phyloP scores from a whole-genome alignment of 2,888 invertebrate genomes.

The Spodoptera exigua region DNA sequence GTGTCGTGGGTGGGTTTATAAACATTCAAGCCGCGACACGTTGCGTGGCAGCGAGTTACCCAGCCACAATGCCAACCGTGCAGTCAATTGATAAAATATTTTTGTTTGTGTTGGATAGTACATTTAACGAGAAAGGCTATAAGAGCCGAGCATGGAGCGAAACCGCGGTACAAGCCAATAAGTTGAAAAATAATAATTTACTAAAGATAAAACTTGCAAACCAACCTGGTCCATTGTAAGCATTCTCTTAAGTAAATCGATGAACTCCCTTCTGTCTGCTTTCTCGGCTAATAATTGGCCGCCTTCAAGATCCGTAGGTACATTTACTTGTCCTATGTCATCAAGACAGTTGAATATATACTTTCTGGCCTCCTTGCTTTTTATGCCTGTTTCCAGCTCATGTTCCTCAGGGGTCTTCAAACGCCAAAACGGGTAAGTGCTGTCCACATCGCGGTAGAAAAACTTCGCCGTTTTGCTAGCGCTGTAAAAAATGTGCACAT shows the following conservation, averaged over 20 bases:
- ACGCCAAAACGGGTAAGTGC: constrained; percentile 96
- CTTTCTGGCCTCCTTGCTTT: constrained; percentile 99
- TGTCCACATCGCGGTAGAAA: constrained; percentile 98
- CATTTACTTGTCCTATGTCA: constrained; percentile 99
- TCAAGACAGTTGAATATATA: constrained; percentile 99
- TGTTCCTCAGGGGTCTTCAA: constrained; percentile 99
- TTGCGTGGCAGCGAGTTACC: too few relatives aligned
- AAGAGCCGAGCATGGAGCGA: too few relatives aligned
- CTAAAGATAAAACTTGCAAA: constrained; percentile 1
- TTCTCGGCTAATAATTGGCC: constrained; percentile 99
- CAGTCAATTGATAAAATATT: too few relatives aligned
- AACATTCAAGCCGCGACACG: too few relatives aligned
- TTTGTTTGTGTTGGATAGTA: too few relatives aligned
- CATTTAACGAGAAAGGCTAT: too few relatives aligned
- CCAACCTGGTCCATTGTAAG: constrained; percentile 98
- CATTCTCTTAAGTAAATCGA: constrained; percentile 99
- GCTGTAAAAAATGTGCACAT: constrained; percentile 91
- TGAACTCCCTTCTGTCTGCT: constrained; percentile 98
- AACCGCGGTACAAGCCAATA: too few relatives aligned
- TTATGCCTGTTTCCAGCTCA: constrained; percentile 98
- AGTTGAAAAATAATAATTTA: too few relatives aligned
- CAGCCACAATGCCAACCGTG: too few relatives aligned
- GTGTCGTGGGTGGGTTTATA: too few relatives aligned
- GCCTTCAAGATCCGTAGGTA: constrained; percentile 98
- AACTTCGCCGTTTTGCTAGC: constrained; percentile 99